These are phyloP conservation scores for Perognathus longimembris DNA, from an alignment of 2,113 vertebrate species.

Conservation along the genomic window DNA sequence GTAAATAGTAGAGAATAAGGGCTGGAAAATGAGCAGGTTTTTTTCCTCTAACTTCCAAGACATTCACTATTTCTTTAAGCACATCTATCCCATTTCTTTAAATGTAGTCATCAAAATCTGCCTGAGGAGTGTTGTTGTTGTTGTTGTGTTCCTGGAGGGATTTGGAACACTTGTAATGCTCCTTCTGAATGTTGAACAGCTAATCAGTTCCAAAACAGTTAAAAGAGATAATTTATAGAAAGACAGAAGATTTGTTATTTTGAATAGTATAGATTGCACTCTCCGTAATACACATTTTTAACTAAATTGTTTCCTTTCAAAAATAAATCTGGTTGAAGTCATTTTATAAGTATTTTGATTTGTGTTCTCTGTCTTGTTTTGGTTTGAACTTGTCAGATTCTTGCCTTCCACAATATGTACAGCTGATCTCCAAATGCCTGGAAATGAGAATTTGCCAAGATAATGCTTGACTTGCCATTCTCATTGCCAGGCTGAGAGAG, in stretches of 20 bases:
- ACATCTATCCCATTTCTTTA: not conserved
- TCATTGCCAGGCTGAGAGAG: not conserved
- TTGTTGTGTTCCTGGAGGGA: not conserved
- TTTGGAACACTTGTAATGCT: not conserved
- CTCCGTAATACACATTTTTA: not conserved
- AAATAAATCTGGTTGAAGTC: not conserved
- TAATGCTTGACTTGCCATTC: conserved; percentile 45
- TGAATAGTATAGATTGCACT: not conserved
- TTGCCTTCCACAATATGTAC: not conserved
- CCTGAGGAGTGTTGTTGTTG: not conserved
- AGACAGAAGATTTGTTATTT: not conserved
- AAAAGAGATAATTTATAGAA: not conserved
- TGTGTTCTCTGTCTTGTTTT: conserved; percentile 11
- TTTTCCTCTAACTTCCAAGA: not conserved
- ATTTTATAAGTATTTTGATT: not conserved
- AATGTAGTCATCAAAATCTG: not conserved
- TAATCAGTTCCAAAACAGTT: not conserved
- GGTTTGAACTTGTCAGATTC: not conserved
- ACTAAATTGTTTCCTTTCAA: conserved; percentile 40
- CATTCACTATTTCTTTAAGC: not conserved
- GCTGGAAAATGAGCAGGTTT: not conserved
- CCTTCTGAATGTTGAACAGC: not conserved
- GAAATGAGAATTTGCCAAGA: conserved; percentile 43
- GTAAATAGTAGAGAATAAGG: not conserved
- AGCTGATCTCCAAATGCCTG: conserved; percentile 25